Evolutionary conservation across 2,888 invertebrate genomes (phyloP), one percentile per base, ranked within the genome.

Genomic region (Apocheima hispidaria): DNA sequence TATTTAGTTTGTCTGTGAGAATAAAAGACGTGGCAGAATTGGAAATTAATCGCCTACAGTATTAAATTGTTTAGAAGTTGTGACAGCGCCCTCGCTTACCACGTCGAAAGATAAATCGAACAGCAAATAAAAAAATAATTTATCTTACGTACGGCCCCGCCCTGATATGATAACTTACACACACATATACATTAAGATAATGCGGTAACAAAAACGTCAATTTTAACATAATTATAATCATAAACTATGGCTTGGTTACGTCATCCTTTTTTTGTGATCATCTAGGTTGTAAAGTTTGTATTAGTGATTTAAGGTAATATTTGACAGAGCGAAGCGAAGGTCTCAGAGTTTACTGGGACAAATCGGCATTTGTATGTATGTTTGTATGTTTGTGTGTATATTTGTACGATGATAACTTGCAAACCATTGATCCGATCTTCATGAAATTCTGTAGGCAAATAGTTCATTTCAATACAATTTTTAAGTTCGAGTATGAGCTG

Each of bases 141-240:
- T 61, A 55, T 56, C 55, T 48, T 16, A 18, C n/a, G 53, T 5
- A 59, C n/a, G 35, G 48, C 40, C 50, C 38, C 50, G 54, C 60
- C 50, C 30, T 14, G 35, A 48, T 49, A 35, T 40, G 55, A 61
- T 53, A 53, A 59, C 14, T 51, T 10, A 59, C 36, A 40, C 51
- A 46, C 38, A 52, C 46, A 21, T 2, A 28, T 4, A 16, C 16
- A 36, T 23, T 41, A 12, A 21, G 6, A 14, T 36, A 43, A 12
- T 4, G 18, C 30, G 23, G 44, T 58, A 59, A 52, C 44, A 52
- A 58, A 52, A 59, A 38, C 52, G 30, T 36, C 51, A 44, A 51
- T 58, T 44, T n/a, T 57, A 26, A 33, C 16, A 36, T 50, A 43
- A 12, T 35, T 36, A 58, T 28, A 46, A 51, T 43, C 35, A 28